Conservation (phyloP, 2,888 invertebrate genomes). For the Apocheima hispidaria region DNA sequence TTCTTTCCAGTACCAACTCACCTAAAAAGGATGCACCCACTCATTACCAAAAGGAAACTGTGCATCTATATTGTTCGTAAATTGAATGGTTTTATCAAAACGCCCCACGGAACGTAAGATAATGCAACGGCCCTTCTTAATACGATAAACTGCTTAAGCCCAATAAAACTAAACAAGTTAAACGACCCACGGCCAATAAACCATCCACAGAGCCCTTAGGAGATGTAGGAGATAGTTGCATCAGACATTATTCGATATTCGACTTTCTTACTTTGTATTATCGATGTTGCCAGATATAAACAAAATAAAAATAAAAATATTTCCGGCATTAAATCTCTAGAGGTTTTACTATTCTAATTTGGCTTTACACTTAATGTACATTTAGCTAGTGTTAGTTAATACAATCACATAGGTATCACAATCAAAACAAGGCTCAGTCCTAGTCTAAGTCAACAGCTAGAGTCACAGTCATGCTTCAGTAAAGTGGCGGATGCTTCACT, state of each 20-base stretch:
- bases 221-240: constrained; percentile 53
- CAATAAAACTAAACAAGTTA: constrained; percentile 83
- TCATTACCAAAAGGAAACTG: constrained; percentile 42
- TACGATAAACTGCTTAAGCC: constrained; percentile 77
- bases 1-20: neutral
- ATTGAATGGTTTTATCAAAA: constrained; percentile 72
- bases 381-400: too few relatives aligned
- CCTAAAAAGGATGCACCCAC: constrained; percentile 39
- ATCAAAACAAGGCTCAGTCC: too few relatives aligned
- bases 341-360: neutral
- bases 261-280: constrained; percentile 43
- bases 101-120: constrained; percentile 65
- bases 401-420: too few relatives aligned
- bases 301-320: neutral
- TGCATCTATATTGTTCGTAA: constrained; percentile 57
- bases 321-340: neutral
- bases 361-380: too few relatives aligned
- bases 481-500: too few relatives aligned
- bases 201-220: constrained; percentile 56
- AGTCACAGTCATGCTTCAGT: too few relatives aligned
- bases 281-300: constrained; percentile 6
- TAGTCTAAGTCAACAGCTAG: too few relatives aligned
- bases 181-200: constrained; percentile 72
- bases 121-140: constrained; percentile 73
- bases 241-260: constrained; percentile 63